These are phyloP conservation scores for Zoanthus sociatus DNA, from an alignment of 92 coral and sea anemone genomes.

Conservation along the genomic window DNA sequence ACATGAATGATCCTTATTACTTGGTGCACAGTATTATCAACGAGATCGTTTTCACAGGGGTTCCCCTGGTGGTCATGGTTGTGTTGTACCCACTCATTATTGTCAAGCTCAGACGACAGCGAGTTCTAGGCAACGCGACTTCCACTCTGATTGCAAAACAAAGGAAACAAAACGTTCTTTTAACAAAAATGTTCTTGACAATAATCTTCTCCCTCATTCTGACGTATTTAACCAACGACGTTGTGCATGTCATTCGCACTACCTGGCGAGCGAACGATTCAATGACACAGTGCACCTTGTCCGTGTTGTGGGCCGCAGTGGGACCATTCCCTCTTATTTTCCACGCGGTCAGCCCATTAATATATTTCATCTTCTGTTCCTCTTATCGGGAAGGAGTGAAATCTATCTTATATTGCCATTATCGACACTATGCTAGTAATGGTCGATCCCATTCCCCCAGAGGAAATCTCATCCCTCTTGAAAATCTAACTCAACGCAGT, in stretches of 20 bases:
- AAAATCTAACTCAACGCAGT: conserved; percentile 22
- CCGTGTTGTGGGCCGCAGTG: conserved; percentile 25
- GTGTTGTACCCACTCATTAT: conserved; percentile 26
- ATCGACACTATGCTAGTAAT: not conserved
- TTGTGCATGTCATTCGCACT: conserved; percentile 15
- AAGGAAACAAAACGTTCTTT: conserved; percentile 43
- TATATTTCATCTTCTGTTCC: conserved; percentile 35
- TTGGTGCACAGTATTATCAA: conserved; percentile 27
- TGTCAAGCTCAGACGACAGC: conserved; percentile 21
- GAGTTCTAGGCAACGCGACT: conserved; percentile 15
- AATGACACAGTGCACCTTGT: conserved; percentile 8
- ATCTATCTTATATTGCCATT: not conserved
- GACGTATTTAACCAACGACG: conserved; percentile 26
- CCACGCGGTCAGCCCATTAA: conserved; percentile 30
- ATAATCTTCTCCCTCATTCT: not conserved
- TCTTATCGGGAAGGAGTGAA: conserved; percentile 39
- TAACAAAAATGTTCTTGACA: conserved; percentile 40
- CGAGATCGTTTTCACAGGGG: conserved; percentile 12
- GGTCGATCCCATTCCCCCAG: not conserved
- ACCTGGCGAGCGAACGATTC: not conserved
- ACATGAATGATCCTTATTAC: conserved; percentile 13
- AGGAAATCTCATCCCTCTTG: not conserved
- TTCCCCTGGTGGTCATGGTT: conserved; percentile 14
- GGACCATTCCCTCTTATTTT: conserved; percentile 34
- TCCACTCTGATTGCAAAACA: conserved; percentile 25